Conservation (phyloP, 2,797 vertebrate genomes). For the Pseudopleuronectes americanus region DNA sequence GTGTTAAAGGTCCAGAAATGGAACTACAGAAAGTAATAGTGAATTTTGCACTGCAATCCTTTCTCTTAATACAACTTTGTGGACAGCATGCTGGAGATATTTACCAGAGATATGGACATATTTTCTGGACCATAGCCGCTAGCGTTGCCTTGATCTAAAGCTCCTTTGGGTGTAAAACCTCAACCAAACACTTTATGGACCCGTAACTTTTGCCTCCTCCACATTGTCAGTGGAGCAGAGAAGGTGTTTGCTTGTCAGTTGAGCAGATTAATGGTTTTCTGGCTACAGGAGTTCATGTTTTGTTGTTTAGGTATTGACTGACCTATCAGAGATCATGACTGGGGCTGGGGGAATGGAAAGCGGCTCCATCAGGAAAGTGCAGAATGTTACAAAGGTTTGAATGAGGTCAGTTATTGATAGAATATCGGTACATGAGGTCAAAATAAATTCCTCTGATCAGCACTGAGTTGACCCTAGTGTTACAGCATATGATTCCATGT, state of each 20-base stretch:
- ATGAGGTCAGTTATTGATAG: slow-evolving; percentile 1
- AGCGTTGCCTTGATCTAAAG: slow-evolving; percentile 34
- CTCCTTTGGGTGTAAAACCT: slow-evolving; percentile 41
- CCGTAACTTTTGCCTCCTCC: slow-evolving; percentile 39
- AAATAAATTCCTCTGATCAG: too few species aligned
- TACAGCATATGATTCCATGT: too few species aligned
- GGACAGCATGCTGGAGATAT: slow-evolving; percentile 12
- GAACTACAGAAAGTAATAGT: too few species aligned
- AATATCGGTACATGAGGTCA: too few species aligned
- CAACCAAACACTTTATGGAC: slow-evolving; percentile 47
- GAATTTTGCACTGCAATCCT: background rate
- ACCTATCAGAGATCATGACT: slow-evolving; percentile 30
- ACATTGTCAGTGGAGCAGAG: slow-evolving; percentile 35
- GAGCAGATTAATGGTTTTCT: slow-evolving; percentile 19
- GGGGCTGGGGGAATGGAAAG: slow-evolving; percentile 6
- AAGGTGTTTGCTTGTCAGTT: slow-evolving; percentile 22
- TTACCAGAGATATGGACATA: slow-evolving; percentile 38
- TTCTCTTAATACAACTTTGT: slow-evolving; percentile 12
- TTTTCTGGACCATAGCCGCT: slow-evolving; percentile 41
- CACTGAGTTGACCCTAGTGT: too few species aligned
- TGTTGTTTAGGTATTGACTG: slow-evolving; percentile 41
- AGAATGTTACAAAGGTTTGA: background rate
- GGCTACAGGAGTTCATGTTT: slow-evolving; percentile 33
- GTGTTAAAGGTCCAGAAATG: too few species aligned
- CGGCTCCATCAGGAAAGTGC: background rate